Evolutionary conservation across 2,797 vertebrate species (phyloP).

Genomic region (Alcedo quadribrachys): DNA sequence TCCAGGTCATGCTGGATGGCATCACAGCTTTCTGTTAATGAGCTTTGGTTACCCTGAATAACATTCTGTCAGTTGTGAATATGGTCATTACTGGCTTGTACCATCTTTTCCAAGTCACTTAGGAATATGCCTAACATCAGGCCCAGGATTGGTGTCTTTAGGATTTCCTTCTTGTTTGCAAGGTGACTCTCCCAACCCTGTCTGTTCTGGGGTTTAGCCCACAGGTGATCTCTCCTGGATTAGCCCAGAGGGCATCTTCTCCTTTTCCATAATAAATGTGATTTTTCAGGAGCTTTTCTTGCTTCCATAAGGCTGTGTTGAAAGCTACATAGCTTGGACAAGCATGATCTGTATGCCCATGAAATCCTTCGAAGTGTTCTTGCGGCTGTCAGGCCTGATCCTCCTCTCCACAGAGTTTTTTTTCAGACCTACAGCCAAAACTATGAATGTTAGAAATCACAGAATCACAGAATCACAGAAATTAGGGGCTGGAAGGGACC

Average conservation of each 20-base stretch:
- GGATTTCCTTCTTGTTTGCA: background rate
- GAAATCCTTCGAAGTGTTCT: background rate
- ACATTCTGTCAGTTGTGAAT: background rate
- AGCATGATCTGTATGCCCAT: background rate
- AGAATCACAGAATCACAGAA: too few relatives aligned
- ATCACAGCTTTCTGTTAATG: too few relatives aligned
- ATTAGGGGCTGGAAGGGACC: too few relatives aligned
- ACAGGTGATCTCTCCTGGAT: background rate
- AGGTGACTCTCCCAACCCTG: background rate
- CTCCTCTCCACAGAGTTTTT: background rate
- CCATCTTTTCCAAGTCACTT: background rate
- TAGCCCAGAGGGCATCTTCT: background rate
- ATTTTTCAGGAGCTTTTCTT: background rate
- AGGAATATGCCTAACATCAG: background rate
- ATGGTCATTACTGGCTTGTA: background rate
- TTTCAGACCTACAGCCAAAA: background rate
- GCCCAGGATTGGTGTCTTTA: background rate
- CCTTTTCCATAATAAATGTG: background rate
- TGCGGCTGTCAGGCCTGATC: background rate
- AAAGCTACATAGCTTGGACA: background rate
- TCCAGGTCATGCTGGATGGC: too few relatives aligned
- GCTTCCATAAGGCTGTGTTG: background rate
- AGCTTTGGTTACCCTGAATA: background rate
- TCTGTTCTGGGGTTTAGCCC: background rate
- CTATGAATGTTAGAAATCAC: background rate